Base-by-base conservation (phyloP, 1,140 invertebrate genomes). In the Asbolus verrucosus region DNA sequence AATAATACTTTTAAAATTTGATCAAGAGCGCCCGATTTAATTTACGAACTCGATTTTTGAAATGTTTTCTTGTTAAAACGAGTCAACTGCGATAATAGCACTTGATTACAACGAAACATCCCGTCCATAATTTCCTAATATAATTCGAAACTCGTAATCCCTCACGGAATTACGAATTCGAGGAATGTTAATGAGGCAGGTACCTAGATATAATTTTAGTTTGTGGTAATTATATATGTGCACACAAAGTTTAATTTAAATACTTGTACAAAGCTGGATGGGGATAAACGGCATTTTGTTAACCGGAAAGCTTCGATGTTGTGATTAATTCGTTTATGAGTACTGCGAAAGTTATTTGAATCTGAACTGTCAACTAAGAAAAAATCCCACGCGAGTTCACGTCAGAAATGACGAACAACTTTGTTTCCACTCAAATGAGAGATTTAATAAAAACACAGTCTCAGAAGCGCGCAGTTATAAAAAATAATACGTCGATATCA, bases 141-240 rank as follows among this genome's bases (percentile, higher is more conserved):
- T n/a, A n/a, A n/a, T n/a, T n/a, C n/a, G n/a, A n/a, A n/a, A n/a
- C n/a, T n/a, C n/a, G n/a, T n/a, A n/a, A n/a, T n/a, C n/a, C n/a
- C n/a, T n/a, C n/a, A n/a, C n/a, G n/a, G 24, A 27, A 27, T 27
- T 3, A 8, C 24, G 24, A 27, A 27, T 27, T 36, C 3, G 33
- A 4, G 6, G 46, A 54, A 54, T 54, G 46, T 54, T 54, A 54
- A 54, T 30, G 46, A 54, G 46, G 21, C 46, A 27, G 21, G 21
- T 50, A 50, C 21, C 46, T 13, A 24, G 21, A 9, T 27, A 54
- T 54, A 54, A 54, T 54, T 54, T 54, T 27, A 54, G 46, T 54
- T 54, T 13, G 46, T 27, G 46, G 21, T 54, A 14, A 54, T 54
- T 54, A 54, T 27, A 14, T 27, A 8, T 27, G 46, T n/a, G n/a